These are phyloP conservation scores for Gopherus flavomarginatus DNA, from an alignment of 2,113 vertebrate species.

Conservation along the genomic window DNA sequence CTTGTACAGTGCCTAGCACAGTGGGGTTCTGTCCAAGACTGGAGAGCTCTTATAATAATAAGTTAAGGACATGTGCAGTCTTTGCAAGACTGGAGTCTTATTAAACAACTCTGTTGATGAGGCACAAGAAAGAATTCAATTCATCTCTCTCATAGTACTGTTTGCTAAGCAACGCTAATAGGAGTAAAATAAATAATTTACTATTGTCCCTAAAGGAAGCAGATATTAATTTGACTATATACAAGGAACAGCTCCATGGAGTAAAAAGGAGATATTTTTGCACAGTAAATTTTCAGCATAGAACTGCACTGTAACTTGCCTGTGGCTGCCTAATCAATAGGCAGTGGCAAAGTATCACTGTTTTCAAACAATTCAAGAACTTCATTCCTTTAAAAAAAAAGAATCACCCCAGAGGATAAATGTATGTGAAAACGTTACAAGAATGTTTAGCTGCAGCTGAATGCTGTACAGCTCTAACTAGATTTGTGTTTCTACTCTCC, in stretches of 20 bases:
- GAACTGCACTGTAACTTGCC: neutral
- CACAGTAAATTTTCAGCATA: neutral
- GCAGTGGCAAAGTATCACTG: neutral
- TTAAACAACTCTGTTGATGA: neutral
- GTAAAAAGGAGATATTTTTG: neutral
- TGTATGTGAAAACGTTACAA: neutral
- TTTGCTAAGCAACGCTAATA: neutral
- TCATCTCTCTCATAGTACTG: neutral
- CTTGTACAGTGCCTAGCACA: neutral
- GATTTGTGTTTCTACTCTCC: conserved; percentile 58
- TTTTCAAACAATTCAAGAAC: neutral
- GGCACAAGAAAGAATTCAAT: neutral
- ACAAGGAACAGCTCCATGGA: neutral
- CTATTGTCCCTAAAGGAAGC: neutral
- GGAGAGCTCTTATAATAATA: neutral
- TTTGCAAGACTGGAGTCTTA: neutral
- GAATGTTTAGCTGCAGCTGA: neutral
- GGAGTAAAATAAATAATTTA: neutral
- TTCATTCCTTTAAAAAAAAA: neutral
- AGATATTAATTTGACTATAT: neutral
- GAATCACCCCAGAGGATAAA: neutral
- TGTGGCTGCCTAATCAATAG: neutral
- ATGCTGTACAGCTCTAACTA: neutral
- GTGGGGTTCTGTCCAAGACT: neutral
- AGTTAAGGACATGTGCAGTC: neutral